Percentiles rank a stretch among this genome's conserved stretches.
These are phyloP conservation scores for Orchestes rusci DNA, from an alignment of 2,888 invertebrate species.

Conservation along the genomic window DNA sequence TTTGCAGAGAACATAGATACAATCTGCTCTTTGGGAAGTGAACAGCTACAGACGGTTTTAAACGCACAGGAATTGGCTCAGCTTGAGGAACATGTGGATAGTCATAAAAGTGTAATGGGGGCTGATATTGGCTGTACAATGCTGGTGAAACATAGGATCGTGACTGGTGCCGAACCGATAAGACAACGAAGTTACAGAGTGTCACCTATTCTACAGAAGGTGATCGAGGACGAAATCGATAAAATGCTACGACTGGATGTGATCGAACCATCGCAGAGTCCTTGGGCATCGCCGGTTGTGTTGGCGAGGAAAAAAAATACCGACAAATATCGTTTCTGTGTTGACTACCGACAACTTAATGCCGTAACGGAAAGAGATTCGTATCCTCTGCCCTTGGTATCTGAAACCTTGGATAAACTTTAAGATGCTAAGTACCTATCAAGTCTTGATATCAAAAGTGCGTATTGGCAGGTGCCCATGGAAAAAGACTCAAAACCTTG, in stretches of 20 bases:
- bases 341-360: background rate
- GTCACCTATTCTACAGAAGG: conserved; percentile 17
- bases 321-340: no score
- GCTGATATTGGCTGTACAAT: background rate
- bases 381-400: no score
- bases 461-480: no score
- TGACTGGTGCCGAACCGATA: conserved; percentile 10
- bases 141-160: background rate
- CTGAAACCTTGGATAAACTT: no score
- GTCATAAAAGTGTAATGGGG: background rate
- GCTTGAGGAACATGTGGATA: background rate
- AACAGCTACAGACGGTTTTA: background rate
- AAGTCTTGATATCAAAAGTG: no score
- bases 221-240: conserved; percentile 22
- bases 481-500: background rate
- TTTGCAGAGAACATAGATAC: conserved; percentile 1
- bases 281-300: no score
- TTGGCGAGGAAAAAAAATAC: conserved; percentile 11
- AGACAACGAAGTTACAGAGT: conserved; percentile 24
- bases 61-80: background rate
- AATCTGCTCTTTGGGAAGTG: background rate
- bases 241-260: no score
- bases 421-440: no score
- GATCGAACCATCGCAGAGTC: no score
- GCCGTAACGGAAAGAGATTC: background rate